These are phyloP conservation scores for Australoheros scitulus DNA, from an alignment of 2,113 vertebrate genomes.

Conservation along the genomic window DNA sequence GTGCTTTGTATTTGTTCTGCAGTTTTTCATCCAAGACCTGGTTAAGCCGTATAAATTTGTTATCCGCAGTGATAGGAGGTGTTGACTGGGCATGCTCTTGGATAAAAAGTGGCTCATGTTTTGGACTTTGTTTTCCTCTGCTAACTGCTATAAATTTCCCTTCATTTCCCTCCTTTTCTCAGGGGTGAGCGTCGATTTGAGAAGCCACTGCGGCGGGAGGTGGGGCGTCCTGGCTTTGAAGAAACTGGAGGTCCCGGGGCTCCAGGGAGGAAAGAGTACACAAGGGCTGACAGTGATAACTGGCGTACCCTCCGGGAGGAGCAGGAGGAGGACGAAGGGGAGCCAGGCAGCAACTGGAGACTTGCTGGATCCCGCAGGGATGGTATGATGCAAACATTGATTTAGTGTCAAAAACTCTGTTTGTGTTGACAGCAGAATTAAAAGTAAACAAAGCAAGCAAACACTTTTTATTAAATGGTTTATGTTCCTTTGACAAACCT, in stretches of 20 bases:
- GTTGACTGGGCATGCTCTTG: not conserved
- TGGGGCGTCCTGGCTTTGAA: constrained; percentile 87
- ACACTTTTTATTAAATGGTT: not conserved
- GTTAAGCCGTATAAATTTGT: not conserved
- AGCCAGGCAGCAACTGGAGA: constrained; percentile 83
- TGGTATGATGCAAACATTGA: constrained; percentile 54
- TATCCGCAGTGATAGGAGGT: not conserved
- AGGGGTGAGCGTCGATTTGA: constrained; percentile 90
- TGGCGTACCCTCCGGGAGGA: constrained; percentile 92
- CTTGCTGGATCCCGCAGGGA: constrained; percentile 82
- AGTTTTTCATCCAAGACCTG: not conserved
- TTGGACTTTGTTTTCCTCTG: not conserved
- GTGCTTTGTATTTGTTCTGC: not conserved
- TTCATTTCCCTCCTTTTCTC: constrained; percentile 35
- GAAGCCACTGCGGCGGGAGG: constrained; percentile 87
- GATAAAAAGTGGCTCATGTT: not conserved
- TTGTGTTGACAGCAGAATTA: not conserved
- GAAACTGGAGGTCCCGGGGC: constrained; percentile 71
- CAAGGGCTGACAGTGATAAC: constrained; percentile 92
- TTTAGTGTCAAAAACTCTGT: not conserved
- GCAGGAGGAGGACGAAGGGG: constrained; percentile 85
- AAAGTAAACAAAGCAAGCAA: not conserved
- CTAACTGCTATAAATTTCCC: not conserved
- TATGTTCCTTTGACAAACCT: not conserved
- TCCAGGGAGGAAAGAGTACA: constrained; percentile 85